phyloP scores from a whole-genome alignment of 2,888 invertebrate species.

The Carabus problematicus region DNA sequence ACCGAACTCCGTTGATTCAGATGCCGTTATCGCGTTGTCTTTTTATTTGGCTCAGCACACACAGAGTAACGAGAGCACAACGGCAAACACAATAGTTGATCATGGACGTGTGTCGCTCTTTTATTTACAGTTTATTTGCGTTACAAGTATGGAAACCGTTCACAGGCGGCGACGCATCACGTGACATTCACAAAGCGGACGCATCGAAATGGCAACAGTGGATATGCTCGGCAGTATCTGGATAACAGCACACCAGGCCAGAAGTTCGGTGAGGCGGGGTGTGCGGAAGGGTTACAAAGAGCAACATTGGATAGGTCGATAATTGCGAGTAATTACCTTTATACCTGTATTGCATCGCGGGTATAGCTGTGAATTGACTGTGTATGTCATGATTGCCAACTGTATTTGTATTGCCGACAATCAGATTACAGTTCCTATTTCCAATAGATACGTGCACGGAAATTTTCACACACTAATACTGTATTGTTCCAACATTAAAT shows the following conservation, averaged over 20 bases:
- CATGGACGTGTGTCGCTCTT: conserved; percentile 10
- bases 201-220: conserved; percentile 2
- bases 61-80: conserved; percentile 11
- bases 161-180: conserved; percentile 27
- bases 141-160: background rate
- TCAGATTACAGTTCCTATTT: conserved; percentile 10
- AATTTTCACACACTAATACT: too few species aligned
- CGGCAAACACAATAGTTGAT: conserved; percentile 13
- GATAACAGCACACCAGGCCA: background rate
- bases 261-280: background rate
- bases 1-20: conserved; percentile 5
- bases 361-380: background rate
- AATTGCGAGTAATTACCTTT: conserved; percentile 39
- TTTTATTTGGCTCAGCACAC: conserved; percentile 3
- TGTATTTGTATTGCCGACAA: conserved; percentile 4
- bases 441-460: too few species aligned
- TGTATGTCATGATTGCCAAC: conserved; percentile 4
- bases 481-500: too few species aligned
- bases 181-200: conserved; percentile 19
- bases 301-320: conserved; percentile 30
- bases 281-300: background rate
- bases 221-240: conserved; percentile 24
- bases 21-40: conserved; percentile 8
- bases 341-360: conserved; percentile 22
- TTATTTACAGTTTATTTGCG: conserved; percentile 41